Evolutionary conservation across 1,140 invertebrate species (phyloP), one percentile per base, ranked within the genome.

Genomic region (Drosophila rhopaloa): DNA sequence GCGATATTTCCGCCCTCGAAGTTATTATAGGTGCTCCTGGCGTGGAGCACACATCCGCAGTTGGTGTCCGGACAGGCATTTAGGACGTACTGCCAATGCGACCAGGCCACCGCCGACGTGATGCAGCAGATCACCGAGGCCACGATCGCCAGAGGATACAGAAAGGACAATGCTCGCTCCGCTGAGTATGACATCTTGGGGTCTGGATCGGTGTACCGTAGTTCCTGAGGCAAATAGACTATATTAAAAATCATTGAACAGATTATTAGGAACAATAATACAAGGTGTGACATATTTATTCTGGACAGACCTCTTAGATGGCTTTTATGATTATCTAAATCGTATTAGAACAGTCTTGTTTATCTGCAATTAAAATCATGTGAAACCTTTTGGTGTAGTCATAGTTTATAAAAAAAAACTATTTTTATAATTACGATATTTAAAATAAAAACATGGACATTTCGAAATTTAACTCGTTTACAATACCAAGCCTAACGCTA

Each of bases 1-100:
- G 93, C 93, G 8, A 94, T 94, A 40, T 94, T 93, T 0, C 95
- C 95, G n/a, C 95, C 95, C 78, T 94, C 94, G 61, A 96, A 95
- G 37, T 93, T 94, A 38, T 91, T 93, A 63, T 93, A 94, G 4
- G 94, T 94, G 50, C 93, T 94, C 1, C 93, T 91, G n/a, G 94
- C 94, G 76, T 95, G 95, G 0, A 96, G 92, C 75, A 96, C 94
- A 70, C 95, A 96, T 7, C 95, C 95, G 88, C 95, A 96, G 63
- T 94, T 94, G 1, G 91, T 93, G 59, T 95, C 94, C 5, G 94
- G 93, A 66, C 95, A 96, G 7, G 93, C 93, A 75, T 96, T 94
- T 8, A 96, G 91, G 0, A 95, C 95, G 51, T 93, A 91, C 5
- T 93, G 91, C 95, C 95, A 96, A 81, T 96, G 94, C 27, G 94